Evolutionary conservation across 2,797 vertebrate species (phyloP).

Genomic region (Australoheros facetus): DNA sequence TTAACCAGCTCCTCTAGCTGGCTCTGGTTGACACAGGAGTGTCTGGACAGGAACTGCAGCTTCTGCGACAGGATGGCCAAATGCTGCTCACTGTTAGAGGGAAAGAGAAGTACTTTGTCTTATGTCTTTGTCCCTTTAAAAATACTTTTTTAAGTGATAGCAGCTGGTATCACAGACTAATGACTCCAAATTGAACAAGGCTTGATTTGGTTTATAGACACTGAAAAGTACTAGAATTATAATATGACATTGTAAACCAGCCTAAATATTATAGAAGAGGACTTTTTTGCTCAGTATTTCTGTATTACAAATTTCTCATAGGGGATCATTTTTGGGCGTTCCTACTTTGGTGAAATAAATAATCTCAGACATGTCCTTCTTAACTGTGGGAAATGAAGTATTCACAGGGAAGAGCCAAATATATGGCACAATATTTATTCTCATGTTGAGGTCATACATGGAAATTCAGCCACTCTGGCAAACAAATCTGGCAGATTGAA

Average conservation of each 20-base stretch:
- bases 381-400: not conserved
- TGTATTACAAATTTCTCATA: not conserved
- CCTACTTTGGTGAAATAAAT: not conserved
- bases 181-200: not conserved
- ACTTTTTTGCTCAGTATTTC: not conserved
- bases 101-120: not conserved
- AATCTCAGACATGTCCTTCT: not conserved
- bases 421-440: not conserved
- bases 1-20: conserved; percentile 95
- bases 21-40: conserved; percentile 91
- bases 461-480: not conserved
- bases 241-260: not conserved
- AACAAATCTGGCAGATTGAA: not conserved
- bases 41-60: conserved; percentile 89
- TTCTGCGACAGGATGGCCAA: conserved; percentile 93
- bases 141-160: too few relatives aligned
- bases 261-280: not conserved
- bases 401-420: not conserved
- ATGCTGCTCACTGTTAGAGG: conserved; percentile 81
- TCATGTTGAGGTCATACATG: not conserved
- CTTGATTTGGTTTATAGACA: not conserved
- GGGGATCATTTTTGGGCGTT: not conserved
- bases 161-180: too few relatives aligned
- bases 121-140: too few relatives aligned
- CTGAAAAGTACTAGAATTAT: not conserved